These are phyloP conservation scores for Pogona vitticeps DNA, from an alignment of 2,113 vertebrate genomes.

Conservation along the genomic window DNA sequence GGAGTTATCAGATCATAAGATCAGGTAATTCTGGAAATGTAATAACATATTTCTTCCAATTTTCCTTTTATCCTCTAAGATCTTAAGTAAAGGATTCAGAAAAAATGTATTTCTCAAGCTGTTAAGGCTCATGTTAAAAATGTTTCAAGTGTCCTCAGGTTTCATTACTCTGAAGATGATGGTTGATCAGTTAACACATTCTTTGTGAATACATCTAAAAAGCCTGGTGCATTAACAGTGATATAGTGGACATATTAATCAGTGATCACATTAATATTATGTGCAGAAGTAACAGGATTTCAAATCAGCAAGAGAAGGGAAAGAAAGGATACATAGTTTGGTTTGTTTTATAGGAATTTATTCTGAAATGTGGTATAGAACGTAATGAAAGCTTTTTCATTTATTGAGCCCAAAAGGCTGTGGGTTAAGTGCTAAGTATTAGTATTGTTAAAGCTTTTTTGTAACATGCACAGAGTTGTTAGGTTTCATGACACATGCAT, in stretches of 20 bases:
- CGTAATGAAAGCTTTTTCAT: background rate
- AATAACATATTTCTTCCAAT: background rate
- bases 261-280: conserved; percentile 6
- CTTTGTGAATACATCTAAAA: background rate
- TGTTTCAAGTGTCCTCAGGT: background rate
- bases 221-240: background rate
- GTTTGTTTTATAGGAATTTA: conserved; percentile 24
- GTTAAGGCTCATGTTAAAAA: background rate
- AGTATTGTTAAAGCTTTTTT: background rate
- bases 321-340: background rate
- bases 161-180: conserved; percentile 1
- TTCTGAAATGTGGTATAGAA: background rate
- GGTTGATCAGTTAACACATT: background rate
- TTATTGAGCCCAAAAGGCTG: background rate
- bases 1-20: background rate
- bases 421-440: conserved; percentile 8
- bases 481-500: background rate
- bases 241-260: background rate
- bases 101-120: background rate
- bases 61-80: rapidly evolving
- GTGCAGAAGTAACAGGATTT: conserved; percentile 11
- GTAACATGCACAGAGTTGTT: background rate
- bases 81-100: background rate
- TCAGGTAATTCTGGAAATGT: background rate
- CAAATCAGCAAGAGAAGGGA: background rate